Percentiles rank a stretch among this genome's conserved stretches.
Evolutionary conservation across 2,888 invertebrate genomes (phyloP).

Genomic region (Catonia carolina): DNA sequence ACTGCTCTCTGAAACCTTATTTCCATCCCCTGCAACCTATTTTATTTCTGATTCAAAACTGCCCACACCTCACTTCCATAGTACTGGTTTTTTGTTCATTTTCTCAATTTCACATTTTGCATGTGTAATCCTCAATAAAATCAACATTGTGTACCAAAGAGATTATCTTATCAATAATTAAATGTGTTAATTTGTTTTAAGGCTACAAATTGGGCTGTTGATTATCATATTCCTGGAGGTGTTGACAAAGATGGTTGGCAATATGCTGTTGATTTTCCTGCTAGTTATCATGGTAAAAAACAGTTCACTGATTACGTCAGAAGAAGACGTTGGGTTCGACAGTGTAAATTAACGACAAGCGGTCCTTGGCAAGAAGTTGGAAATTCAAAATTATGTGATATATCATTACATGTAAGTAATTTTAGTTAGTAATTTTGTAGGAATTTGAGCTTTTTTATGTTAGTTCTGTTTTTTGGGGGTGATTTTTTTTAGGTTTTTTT

Average conservation of each 20-base stretch:
- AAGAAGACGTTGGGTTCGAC: conserved; percentile 73
- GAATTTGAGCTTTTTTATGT: background rate
- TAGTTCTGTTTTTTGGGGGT: background rate
- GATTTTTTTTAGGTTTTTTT: background rate
- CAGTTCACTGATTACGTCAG: conserved; percentile 84
- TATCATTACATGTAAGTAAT: conserved; percentile 59
- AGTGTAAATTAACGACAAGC: conserved; percentile 71
- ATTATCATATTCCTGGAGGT: conserved; percentile 82
- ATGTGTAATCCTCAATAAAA: too few relatives aligned
- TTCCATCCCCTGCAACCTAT: too few relatives aligned
- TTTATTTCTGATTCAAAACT: too few relatives aligned
- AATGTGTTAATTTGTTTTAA: conserved; percentile 35
- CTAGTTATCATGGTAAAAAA: conserved; percentile 77
- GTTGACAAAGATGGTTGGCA: conserved; percentile 93
- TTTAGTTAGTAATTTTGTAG: background rate
- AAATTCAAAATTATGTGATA: conserved; percentile 75
- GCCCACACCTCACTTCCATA: too few relatives aligned
- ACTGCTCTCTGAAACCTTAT: too few relatives aligned
- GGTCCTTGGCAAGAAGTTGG: conserved; percentile 87
- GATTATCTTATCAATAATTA: too few relatives aligned
- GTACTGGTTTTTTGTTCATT: too few relatives aligned
- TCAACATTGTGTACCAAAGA: too few relatives aligned
- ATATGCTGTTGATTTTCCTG: conserved; percentile 87
- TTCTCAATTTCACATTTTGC: too few relatives aligned
- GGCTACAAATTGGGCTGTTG: conserved; percentile 87